These are phyloP conservation scores for Melanostigma gelatinosum DNA, from an alignment of 2,113 vertebrate genomes.

Conservation along the genomic window DNA sequence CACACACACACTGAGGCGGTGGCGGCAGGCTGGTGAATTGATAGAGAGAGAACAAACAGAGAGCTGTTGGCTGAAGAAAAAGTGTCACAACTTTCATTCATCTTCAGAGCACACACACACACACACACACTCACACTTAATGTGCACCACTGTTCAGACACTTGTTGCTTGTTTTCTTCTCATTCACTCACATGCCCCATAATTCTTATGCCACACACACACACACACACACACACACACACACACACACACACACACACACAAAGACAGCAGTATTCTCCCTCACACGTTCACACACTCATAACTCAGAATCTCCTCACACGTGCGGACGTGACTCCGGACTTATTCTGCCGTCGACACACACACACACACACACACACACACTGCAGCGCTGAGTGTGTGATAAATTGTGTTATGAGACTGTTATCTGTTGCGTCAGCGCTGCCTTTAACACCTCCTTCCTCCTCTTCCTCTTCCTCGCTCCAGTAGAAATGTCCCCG, in stretches of 20 bases:
- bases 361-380: constrained; percentile 36
- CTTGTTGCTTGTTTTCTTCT: constrained; percentile 60
- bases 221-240: constrained; percentile 19
- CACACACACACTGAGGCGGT: constrained; percentile 17
- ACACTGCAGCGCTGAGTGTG: constrained; percentile 26
- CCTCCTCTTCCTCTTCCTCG: constrained; percentile 10
- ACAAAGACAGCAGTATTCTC: constrained; percentile 58
- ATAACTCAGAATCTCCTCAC: constrained; percentile 58
- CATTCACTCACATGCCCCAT: constrained; percentile 50
- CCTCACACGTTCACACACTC: constrained; percentile 41
- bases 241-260: constrained; percentile 17
- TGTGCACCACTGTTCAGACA: constrained; percentile 49
- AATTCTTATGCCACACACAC: constrained; percentile 52
- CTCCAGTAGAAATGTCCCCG: not conserved
- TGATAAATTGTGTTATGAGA: constrained; percentile 61
- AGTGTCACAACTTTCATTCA: constrained; percentile 72
- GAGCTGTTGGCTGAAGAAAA: constrained; percentile 70
- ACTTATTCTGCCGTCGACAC: constrained; percentile 27
- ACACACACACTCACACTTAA: constrained; percentile 50
- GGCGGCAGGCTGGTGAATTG: constrained; percentile 59
- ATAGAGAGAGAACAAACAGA: constrained; percentile 75
- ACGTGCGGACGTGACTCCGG: constrained; percentile 39
- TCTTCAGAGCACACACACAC: constrained; percentile 59
- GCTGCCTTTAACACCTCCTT: constrained; percentile 60
- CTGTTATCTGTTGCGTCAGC: constrained; percentile 73